Conservation (phyloP, 2,797 vertebrate genomes). For the Orestias chungarensis region DNA sequence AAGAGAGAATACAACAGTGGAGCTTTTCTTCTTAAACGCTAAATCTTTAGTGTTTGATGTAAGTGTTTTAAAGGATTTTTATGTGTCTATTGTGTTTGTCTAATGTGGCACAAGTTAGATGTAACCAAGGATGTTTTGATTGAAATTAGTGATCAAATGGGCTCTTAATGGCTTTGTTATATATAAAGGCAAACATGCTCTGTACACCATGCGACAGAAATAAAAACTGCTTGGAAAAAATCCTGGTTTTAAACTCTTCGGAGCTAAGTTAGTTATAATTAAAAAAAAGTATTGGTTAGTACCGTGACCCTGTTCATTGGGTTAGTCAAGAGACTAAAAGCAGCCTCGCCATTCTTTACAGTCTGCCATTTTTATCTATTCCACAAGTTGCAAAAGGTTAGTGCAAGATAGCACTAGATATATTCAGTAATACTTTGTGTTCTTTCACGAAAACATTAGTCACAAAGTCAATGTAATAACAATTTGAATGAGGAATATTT, state of each 20-base stretch:
- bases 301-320: neutral
- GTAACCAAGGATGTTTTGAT: neutral
- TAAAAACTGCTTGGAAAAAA: neutral
- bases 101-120: neutral
- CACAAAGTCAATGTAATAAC: too few species aligned
- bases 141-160: neutral
- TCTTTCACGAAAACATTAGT: neutral
- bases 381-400: neutral
- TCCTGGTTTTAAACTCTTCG: neutral
- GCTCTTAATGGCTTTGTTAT: conserved; percentile 3
- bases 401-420: neutral
- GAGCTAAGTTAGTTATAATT: neutral
- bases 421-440: neutral
- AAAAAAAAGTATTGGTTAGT: neutral
- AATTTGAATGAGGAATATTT: too few species aligned
- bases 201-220: neutral
- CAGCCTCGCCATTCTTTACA: neutral
- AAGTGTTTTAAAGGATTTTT: conserved; percentile 66
- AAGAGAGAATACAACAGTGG: conserved; percentile 94
- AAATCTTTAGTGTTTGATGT: conserved; percentile 93
- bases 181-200: neutral
- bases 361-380: neutral
- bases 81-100: neutral
- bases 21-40: conserved; percentile 97
- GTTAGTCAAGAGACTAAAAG: neutral